Percentiles rank a stretch among this genome's conserved stretches.
Evolutionary conservation across 2,113 vertebrate species (phyloP).

Genomic region (Gymnarchus niloticus): DNA sequence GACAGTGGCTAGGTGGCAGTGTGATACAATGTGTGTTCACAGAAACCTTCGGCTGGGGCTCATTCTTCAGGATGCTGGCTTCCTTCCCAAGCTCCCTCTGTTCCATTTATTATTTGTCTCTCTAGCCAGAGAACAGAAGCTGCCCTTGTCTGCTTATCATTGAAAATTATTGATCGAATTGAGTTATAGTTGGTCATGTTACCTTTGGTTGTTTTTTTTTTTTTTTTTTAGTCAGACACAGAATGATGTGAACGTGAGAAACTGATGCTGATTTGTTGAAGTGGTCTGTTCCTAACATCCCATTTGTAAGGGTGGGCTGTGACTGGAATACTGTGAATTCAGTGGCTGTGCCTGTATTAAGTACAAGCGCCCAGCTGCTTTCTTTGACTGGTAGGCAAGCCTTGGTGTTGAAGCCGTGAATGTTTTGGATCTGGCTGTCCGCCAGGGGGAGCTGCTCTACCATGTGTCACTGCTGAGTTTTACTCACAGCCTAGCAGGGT

Average conservation of each 20-base stretch:
- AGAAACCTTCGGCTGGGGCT: background rate
- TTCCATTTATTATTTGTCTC: slow-evolving; percentile 2
- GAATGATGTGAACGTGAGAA: background rate
- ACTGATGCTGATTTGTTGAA: background rate
- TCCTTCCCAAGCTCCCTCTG: background rate
- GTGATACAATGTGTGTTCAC: background rate
- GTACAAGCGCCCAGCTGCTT: background rate
- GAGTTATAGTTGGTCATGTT: slow-evolving; percentile 5
- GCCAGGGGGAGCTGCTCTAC: background rate
- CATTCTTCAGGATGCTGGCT: background rate
- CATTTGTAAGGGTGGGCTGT: background rate
- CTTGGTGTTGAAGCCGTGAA: background rate
- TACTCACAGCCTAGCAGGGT: background rate
- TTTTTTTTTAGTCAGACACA: background rate
- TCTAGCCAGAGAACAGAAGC: background rate
- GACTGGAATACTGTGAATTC: background rate
- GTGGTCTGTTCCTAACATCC: background rate
- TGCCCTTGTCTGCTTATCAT: slow-evolving; percentile 3
- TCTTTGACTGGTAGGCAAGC: too few relatives aligned
- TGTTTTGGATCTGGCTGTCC: background rate
- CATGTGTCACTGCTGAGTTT: background rate
- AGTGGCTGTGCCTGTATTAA: background rate
- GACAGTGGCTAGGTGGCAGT: background rate
- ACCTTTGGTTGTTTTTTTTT: slow-evolving; percentile 3
- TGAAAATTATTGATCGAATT: slow-evolving; percentile 5